Base-by-base conservation (phyloP, 2,888 invertebrate genomes). In the Conistra vaccinii region DNA sequence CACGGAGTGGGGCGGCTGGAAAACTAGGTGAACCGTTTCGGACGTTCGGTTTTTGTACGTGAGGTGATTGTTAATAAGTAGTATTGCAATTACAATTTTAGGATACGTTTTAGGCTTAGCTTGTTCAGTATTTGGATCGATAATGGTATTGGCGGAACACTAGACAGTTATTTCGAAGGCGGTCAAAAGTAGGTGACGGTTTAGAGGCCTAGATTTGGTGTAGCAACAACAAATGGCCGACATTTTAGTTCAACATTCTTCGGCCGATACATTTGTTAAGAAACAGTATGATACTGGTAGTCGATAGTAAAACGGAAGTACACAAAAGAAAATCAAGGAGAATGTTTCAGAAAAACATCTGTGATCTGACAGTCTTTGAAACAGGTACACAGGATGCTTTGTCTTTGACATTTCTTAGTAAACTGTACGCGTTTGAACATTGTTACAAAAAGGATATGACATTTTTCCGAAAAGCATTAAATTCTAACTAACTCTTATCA, bases 1-100 rank as follows among this genome's bases (percentile, higher is more conserved):
- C 96, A 96, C 90, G 94, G 94, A 92, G 93, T 89, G 92, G 92
- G 92, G 86, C 69, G 76, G 81, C 82, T 92, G 94, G 93, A 93
- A 94, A 96, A 96, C 95, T 96, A 96, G 96, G 96, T 96, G 96
- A 96, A 94, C 91, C 93, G 90, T 89, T 91, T 90, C 90, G 90
- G 92, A 91, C 91, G 89, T 88, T 90, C 88, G 89, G 85, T 88
- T 86, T 87, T 84, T 84, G 80, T 90, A 89, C 91, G 92, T 91
- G 92, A 88, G 88, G 80, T 77, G 89, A 84, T 83, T 90, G 68
- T 77, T 87, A 88, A 90, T 88, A n/a, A n/a, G n/a, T n/a, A 89
- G 83, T 73, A 85, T 73, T 90, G 91, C 90, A 91, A 89, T 90
- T 88, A 87, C 67, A 86, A 70, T 86, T 88, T 85, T 76, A 60